These are phyloP conservation scores for Agrochola litura DNA, from an alignment of 2,888 invertebrate genomes.

Conservation along the genomic window DNA sequence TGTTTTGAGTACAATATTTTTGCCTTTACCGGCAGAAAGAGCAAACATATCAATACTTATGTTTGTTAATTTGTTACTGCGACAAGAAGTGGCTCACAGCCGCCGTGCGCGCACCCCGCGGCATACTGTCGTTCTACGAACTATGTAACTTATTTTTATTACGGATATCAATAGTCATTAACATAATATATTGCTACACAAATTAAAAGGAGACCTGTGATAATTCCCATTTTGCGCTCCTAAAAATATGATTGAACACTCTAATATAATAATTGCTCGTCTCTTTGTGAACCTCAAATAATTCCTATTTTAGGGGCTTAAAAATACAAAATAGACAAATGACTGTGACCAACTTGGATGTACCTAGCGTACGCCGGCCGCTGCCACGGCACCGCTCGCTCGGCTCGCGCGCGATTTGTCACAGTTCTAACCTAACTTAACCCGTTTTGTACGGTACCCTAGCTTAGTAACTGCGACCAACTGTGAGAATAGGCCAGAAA, in stretches of 20 bases:
- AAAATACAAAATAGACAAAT: neutral
- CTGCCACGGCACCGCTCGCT: neutral
- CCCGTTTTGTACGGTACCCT: too few species aligned
- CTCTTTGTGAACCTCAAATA: too few species aligned
- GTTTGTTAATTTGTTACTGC: constrained; percentile 10
- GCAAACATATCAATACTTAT: neutral
- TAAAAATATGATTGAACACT: too few species aligned
- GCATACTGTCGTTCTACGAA: constrained; percentile 22
- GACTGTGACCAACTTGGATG: neutral
- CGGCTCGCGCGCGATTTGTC: too few species aligned
- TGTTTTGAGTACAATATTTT: neutral
- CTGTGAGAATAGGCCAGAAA: too few species aligned
- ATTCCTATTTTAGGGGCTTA: neutral
- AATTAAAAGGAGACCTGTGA: neutral
- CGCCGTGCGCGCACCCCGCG: constrained; percentile 20
- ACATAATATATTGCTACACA: neutral
- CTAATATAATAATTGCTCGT: too few species aligned
- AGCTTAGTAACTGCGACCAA: neutral
- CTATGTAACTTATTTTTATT: constrained; percentile 1
- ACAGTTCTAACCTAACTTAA: neutral
- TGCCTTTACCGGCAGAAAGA: neutral
- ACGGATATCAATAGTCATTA: neutral
- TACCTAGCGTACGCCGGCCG: neutral
- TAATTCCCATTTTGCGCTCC: neutral
- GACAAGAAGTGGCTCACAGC: constrained; percentile 13